A percentile compares a stretch with the other conserved stretches of the same genome.
Conservation (phyloP, 35 echinoderm and acorn worm species). For the Eucidaris tribuloides region DNA sequence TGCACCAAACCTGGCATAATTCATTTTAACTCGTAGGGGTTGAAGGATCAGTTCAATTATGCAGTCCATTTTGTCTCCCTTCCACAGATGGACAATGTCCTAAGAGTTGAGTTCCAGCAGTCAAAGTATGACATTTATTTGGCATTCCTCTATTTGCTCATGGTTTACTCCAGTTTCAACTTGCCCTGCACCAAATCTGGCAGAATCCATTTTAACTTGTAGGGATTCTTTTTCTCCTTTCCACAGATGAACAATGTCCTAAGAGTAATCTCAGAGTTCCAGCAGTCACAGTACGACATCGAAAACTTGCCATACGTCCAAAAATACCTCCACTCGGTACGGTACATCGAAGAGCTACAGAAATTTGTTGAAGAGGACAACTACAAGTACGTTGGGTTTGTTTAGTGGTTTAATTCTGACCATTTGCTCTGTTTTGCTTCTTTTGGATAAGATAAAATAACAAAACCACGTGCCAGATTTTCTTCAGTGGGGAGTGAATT, state of each 20-base stretch:
- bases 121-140: slow-evolving; percentile 58
- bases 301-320: slow-evolving; percentile 90
- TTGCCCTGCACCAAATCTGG: no score
- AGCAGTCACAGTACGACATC: slow-evolving; percentile 75
- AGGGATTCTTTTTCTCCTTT: slow-evolving; percentile 78
- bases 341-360: slow-evolving; percentile 96
- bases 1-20: no score
- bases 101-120: slow-evolving; percentile 78
- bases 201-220: no score
- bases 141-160: slow-evolving; percentile 77
- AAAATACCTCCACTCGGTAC: slow-evolving; percentile 90
- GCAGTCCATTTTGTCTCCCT: no score
- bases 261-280: slow-evolving; percentile 86
- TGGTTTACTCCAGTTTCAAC: slow-evolving; percentile 78
- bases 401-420: background rate
- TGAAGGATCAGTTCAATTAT: no score
- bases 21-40: no score
- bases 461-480: no score
- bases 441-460: background rate
- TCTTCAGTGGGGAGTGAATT: no score
- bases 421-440: background rate
- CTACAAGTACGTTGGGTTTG: slow-evolving; percentile 78
- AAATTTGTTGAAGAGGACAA: slow-evolving; percentile 99
- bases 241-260: slow-evolving; percentile 96
- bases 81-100: slow-evolving; percentile 79